Percentiles rank a stretch among this genome's conserved stretches.
These are phyloP conservation scores for Porites rus DNA, from an alignment of 92 coral and sea anemone species.

Conservation along the genomic window DNA sequence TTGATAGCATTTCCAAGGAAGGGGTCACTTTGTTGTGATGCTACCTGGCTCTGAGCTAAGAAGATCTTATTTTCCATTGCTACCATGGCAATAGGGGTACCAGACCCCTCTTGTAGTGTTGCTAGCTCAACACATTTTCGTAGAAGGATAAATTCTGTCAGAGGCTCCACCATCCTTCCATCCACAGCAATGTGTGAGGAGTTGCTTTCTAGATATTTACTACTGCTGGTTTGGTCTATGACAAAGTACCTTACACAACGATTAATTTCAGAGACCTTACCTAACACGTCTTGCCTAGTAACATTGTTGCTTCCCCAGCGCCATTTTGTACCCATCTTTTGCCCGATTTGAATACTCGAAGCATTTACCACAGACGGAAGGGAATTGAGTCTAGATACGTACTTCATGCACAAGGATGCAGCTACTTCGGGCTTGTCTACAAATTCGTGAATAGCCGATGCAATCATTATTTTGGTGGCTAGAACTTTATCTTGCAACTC, in stretches of 20 bases:
- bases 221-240: constrained; percentile 48
- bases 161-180: constrained; percentile 67
- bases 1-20: constrained; percentile 68
- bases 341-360: constrained; percentile 62
- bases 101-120: constrained; percentile 48
- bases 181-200: constrained; percentile 73
- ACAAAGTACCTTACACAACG: constrained; percentile 91
- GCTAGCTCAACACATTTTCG: constrained; percentile 62
- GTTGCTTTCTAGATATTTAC: constrained; percentile 55
- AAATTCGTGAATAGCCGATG: constrained; percentile 96
- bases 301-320: constrained; percentile 74
- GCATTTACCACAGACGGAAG: constrained; percentile 84
- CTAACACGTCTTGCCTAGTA: constrained; percentile 73
- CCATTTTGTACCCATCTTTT: constrained; percentile 78
- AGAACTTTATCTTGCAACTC: constrained; percentile 89
- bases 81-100: constrained; percentile 81
- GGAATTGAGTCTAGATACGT: constrained; percentile 79
- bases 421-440: constrained; percentile 92
- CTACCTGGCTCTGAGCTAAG: constrained; percentile 66
- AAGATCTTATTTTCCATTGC: constrained; percentile 72
- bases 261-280: constrained; percentile 88
- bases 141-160: constrained; percentile 72
- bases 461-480: constrained; percentile 95
- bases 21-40: constrained; percentile 47
- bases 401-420: constrained; percentile 84